Evolutionary conservation across 1,140 invertebrate genomes (phyloP), one percentile per base, ranked within the genome.

Genomic region (Bombus polaris): DNA sequence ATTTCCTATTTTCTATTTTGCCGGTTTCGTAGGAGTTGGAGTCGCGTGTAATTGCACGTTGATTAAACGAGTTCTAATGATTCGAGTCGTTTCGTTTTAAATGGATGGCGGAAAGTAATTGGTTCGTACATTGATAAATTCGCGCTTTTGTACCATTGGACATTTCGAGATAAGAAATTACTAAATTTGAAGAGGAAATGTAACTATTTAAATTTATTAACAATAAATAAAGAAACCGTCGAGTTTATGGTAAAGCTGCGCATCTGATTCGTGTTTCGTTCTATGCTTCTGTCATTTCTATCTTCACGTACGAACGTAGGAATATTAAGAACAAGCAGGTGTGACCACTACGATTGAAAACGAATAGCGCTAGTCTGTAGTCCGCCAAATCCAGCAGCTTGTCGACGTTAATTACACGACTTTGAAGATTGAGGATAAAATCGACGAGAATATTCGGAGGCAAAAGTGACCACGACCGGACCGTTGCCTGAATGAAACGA

Each of bases 401-500:
- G 35, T 10, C 35, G 9, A 35, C 32, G 9, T 68, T 68, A 25
- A 39, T 68, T 35, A 37, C 9, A 9, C 35, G 15, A 3, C 9
- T 10, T 18, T n/a, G 18, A 39, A 39, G 32, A 66, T 32, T 0
- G 65, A 15, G 65, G n/a, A 39, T n/a, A n/a, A 35, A 78, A 47
- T 59, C n/a, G 73, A 32, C 65, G 32, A 32, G 65, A 42, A 81
- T 70, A 70, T 83, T 32, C 68, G 3, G 25, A 62, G 74, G 37
- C 35, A n/a, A 88, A 78, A 13, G 18, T 9, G 18, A 9, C 59
- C 32, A 68, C 32, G 18, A 68, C 25, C 42, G 47, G 82, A 68
- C 8, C 59, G 35, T 32, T n/a, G 59, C 59, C 73, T 91, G 88
- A 92, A 92, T 88, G 74, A 85, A 87, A 90, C 87, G 73, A 88